A percentile compares a stretch with the other conserved stretches of the same genome.
Evolutionary conservation across 2,113 vertebrate species (phyloP).

Genomic region (Setophaga kirtlandii): DNA sequence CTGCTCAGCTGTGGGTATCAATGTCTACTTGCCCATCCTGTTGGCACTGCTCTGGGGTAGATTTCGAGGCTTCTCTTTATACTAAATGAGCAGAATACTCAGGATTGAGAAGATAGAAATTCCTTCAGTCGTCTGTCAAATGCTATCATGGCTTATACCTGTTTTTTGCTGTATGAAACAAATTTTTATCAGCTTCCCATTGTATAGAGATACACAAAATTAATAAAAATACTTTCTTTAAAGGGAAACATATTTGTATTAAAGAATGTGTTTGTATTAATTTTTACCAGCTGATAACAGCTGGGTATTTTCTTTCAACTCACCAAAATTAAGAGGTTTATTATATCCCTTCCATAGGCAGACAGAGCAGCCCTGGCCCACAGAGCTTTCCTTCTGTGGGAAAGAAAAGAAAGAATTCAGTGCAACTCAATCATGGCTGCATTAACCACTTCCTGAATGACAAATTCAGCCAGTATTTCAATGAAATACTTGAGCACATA

Average conservation of each 20-base stretch:
- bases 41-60: constrained; percentile 47
- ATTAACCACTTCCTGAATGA: not conserved
- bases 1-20: not conserved
- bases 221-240: not conserved
- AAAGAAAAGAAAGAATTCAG: not conserved
- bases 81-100: constrained; percentile 5
- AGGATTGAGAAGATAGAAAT: not conserved
- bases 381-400: not conserved
- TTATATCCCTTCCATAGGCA: not conserved
- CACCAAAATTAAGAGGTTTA: not conserved
- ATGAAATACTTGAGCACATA: not conserved
- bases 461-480: not conserved
- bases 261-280: not conserved
- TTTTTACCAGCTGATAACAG: not conserved
- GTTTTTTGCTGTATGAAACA: not conserved
- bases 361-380: not conserved
- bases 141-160: not conserved
- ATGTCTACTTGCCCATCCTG: not conserved
- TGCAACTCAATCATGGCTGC: not conserved
- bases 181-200: not conserved
- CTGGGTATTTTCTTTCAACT: not conserved
- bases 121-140: not conserved
- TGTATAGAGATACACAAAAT: not conserved
- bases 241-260: not conserved
- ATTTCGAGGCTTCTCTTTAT: constrained; percentile 12